Evolutionary conservation across 2,797 vertebrate genomes (phyloP).

Genomic region (Hydrophis major): DNA sequence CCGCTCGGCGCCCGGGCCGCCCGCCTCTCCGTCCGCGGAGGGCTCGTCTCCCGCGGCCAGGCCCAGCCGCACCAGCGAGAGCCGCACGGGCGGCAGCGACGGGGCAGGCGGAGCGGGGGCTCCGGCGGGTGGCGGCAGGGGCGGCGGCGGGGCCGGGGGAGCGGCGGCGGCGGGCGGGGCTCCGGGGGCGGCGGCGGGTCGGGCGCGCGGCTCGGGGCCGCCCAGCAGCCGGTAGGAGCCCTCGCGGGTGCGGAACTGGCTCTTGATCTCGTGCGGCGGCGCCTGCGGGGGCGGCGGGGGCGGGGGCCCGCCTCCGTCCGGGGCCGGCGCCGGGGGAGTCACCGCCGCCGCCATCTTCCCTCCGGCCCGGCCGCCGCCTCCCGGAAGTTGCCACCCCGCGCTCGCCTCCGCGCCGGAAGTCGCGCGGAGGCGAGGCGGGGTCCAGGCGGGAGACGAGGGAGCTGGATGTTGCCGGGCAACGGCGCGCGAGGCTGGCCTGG

Average conservation of each 20-base stretch:
- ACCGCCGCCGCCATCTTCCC: constrained; percentile 29
- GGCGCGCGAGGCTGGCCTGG: neutral
- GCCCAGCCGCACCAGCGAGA: constrained; percentile 84
- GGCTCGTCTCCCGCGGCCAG: constrained; percentile 42
- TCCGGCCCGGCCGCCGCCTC: constrained; percentile 10
- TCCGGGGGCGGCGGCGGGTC: constrained; percentile 71
- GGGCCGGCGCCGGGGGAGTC: constrained; percentile 49
- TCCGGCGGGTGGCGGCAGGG: constrained; percentile 25
- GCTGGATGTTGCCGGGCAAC: constrained; percentile 33
- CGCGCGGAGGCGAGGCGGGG: neutral
- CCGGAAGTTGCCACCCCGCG: constrained; percentile 46
- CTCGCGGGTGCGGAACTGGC: constrained; percentile 90
- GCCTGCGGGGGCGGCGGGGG: constrained; percentile 70
- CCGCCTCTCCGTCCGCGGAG: constrained; percentile 68
- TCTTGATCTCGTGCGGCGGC: constrained; percentile 88
- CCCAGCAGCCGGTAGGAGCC: constrained; percentile 91
- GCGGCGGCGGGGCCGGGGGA: constrained; percentile 59
- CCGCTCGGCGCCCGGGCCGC: constrained; percentile 74
- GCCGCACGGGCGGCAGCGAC: constrained; percentile 18
- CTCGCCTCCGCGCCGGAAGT: constrained; percentile 18
- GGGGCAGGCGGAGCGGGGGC: constrained; percentile 4
- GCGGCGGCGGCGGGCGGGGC: constrained; percentile 40
- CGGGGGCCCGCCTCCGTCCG: constrained; percentile 66
- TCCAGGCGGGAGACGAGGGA: neutral
- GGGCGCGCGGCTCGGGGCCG: constrained; percentile 77